Percentiles rank a stretch among this genome's conserved stretches.
These are phyloP conservation scores for Anguilla megastoma DNA, from an alignment of 2,797 vertebrate genomes.

Conservation along the genomic window DNA sequence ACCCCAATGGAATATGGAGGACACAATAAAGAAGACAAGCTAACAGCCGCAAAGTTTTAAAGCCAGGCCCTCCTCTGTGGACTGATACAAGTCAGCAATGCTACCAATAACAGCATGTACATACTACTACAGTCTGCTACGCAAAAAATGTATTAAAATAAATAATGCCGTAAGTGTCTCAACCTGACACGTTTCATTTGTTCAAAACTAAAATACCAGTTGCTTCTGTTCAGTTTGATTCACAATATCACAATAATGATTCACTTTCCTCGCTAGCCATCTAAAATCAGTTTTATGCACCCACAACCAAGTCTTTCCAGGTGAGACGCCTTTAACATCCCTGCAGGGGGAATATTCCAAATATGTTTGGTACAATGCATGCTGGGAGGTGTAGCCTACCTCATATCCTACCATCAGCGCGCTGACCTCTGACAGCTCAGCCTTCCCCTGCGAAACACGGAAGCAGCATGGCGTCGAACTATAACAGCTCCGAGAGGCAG, in stretches of 20 bases:
- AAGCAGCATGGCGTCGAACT: conserved; percentile 83
- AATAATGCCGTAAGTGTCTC: not conserved
- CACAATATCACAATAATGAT: not conserved
- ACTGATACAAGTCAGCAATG: not conserved
- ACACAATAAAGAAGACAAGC: not conserved
- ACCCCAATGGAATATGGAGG: not conserved
- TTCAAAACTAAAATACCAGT: not conserved
- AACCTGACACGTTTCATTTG: not conserved
- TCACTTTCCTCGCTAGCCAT: not conserved
- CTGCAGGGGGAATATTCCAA: not conserved
- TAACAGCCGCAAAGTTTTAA: not conserved
- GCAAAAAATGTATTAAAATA: no score
- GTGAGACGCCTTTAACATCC: not conserved
- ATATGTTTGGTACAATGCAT: conserved; percentile 55
- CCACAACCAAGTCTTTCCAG: not conserved
- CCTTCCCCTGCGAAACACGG: conserved; percentile 67
- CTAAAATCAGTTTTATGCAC: not conserved
- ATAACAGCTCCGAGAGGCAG: conserved; percentile 63
- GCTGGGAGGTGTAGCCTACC: conserved; percentile 57
- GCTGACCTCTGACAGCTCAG: conserved; percentile 58
- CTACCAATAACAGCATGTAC: no score
- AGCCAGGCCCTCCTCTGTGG: not conserved
- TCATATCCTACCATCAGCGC: conserved; percentile 48
- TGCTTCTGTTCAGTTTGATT: not conserved
- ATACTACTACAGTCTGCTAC: no score